phyloP scores from a whole-genome alignment of 2,797 vertebrate species.

The Lepus townsendii region DNA sequence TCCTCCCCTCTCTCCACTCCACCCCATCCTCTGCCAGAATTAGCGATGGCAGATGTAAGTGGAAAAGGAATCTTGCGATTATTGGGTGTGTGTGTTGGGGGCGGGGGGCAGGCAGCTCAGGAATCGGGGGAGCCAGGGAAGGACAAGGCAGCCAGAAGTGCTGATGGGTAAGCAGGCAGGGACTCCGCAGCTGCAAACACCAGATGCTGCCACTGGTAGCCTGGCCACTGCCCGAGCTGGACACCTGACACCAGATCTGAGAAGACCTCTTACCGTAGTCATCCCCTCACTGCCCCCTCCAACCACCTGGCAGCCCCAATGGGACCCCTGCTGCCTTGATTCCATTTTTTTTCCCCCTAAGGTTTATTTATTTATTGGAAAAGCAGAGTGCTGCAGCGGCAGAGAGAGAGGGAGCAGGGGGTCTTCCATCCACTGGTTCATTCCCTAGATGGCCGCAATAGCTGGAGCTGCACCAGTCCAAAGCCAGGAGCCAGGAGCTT shows the following conservation, averaged over 20 bases:
- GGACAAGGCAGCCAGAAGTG: background rate
- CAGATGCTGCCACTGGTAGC: background rate
- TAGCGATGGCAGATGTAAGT: constrained; percentile 16
- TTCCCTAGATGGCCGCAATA: no score
- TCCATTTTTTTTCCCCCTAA: no score
- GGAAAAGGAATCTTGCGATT: constrained; percentile 48
- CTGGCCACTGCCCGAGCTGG: background rate
- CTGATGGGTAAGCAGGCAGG: background rate
- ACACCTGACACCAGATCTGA: background rate
- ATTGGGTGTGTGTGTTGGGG: background rate
- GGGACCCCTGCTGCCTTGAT: background rate
- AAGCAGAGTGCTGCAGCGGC: no score
- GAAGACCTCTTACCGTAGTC: background rate
- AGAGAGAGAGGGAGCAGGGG: no score
- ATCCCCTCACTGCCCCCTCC: background rate
- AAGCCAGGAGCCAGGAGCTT: no score
- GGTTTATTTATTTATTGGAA: no score
- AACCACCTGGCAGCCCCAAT: background rate
- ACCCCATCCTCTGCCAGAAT: background rate
- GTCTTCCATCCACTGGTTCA: no score
- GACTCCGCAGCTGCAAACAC: background rate
- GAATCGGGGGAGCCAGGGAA: background rate
- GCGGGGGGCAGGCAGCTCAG: constrained; percentile 12
- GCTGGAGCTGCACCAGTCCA: no score
- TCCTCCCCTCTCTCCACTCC: no score